Base-by-base conservation (phyloP, 2,888 invertebrate genomes). In the Acrocyrtus sp. region DNA sequence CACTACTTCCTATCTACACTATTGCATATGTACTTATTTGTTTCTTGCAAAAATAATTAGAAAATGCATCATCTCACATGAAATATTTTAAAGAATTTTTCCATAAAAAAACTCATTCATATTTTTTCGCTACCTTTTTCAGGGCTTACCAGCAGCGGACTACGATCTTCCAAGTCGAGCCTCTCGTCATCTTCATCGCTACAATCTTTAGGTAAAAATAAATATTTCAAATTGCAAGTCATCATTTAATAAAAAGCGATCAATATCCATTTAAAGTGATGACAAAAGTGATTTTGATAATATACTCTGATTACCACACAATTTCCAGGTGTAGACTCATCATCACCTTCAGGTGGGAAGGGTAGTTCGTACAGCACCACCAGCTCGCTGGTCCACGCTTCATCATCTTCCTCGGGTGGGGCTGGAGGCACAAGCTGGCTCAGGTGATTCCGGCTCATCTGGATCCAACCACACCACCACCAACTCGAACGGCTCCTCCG, bases 321-420 rank as follows among this genome's bases (percentile, higher is more conserved):
- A 62, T 66, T 60, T 74, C 65, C 80, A 79, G 80, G 80, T 80
- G 80, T 80, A 3, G 80, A 80, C 45, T 80, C 78, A 53, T 74
- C 72, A 50, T 76, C 78, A 48, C 67, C 76, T 66, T 56, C 72
- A 58, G 76, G 75, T 63, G 77, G 72, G 22, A 80, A 80, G 72
- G 66, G 62, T n/a, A 77, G 72, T 56, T 80, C 80, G 39, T 78
- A 74, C 61, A 57, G 53, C 24, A 66, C 41, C 6, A 63, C 65
- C 72, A 75, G 68, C 54, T 75, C 75, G 47, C 67, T 76, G 54
- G 66, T 74, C 57, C 70, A 51, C 45, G 72, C 69, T 50, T 68
- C 75, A 27, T 72, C 77, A 68, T 62, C 77, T 10, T 68, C 68
- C 19, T 61, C 66, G 27, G 56, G 41, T 61, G 60, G 53, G 45